A percentile compares a stretch with the other conserved stretches of the same genome.
phyloP scores from a whole-genome alignment of 2,113 vertebrate species.

The Prolemur simus region DNA sequence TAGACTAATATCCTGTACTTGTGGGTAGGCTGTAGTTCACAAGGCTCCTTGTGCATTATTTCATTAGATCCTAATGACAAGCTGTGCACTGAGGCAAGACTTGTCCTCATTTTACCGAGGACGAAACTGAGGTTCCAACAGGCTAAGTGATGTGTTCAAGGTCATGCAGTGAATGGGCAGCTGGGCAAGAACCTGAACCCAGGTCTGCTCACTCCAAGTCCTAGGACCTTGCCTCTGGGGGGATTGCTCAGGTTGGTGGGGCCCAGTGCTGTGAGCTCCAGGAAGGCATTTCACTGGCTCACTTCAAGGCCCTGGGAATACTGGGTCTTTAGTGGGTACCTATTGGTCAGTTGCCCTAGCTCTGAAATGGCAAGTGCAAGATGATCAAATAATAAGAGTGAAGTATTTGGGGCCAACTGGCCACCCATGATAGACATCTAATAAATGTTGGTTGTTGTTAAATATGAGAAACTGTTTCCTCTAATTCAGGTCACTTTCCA shows the following conservation, averaged over 20 bases:
- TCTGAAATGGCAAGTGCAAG: background rate
- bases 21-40: background rate
- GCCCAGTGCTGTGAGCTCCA: background rate
- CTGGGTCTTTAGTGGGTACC: background rate
- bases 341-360: background rate
- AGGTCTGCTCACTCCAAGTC: background rate
- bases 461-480: background rate
- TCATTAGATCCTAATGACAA: background rate
- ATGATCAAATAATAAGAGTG: background rate
- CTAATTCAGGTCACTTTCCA: background rate
- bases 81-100: background rate
- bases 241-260: background rate
- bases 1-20: background rate
- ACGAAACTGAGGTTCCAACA: background rate
- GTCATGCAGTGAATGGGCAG: background rate
- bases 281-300: background rate
- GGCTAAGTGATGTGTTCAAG: background rate
- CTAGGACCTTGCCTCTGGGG: background rate
- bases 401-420: background rate
- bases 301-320: background rate
- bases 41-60: background rate
- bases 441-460: background rate
- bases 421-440: background rate
- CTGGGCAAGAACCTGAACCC: background rate
- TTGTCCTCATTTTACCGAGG: background rate